Conservation (phyloP, 2,113 vertebrate genomes). For the Uria aalge region DNA sequence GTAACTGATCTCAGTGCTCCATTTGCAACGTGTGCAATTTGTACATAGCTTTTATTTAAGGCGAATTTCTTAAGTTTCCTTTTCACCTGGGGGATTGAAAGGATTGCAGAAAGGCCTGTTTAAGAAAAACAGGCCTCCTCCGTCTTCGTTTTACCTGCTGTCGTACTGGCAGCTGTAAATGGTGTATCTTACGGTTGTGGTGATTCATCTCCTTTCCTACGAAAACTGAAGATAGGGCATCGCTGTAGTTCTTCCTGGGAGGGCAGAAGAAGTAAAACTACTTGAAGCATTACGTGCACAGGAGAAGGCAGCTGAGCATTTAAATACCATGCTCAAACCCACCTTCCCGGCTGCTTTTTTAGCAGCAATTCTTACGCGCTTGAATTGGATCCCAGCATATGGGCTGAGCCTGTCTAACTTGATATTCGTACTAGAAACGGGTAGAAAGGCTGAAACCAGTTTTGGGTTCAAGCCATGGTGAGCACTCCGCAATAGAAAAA, state of each 20-base stretch:
- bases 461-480: not conserved
- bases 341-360: constrained; percentile 21
- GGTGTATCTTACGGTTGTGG: not conserved
- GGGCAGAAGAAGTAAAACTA: constrained; percentile 49
- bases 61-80: constrained; percentile 62
- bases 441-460: constrained; percentile 1
- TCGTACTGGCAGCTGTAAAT: constrained; percentile 53
- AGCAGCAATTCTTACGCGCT: not conserved
- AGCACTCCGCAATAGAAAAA: not conserved
- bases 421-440: not conserved
- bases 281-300: constrained; percentile 55
- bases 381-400: not conserved
- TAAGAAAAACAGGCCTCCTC: not conserved
- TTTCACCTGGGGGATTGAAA: constrained; percentile 19
- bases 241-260: constrained; percentile 11
- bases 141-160: constrained; percentile 21
- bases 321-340: not conserved
- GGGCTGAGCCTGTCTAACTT: not conserved
- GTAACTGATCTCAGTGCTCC: constrained; percentile 73
- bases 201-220: constrained; percentile 35
- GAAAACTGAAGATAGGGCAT: constrained; percentile 19
- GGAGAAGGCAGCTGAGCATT: constrained; percentile 29
- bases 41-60: constrained; percentile 78
- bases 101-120: constrained; percentile 11
- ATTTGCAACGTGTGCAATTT: constrained; percentile 76